Conservation (phyloP, 2,113 vertebrate genomes). For the Tragulus kanchil region DNA sequence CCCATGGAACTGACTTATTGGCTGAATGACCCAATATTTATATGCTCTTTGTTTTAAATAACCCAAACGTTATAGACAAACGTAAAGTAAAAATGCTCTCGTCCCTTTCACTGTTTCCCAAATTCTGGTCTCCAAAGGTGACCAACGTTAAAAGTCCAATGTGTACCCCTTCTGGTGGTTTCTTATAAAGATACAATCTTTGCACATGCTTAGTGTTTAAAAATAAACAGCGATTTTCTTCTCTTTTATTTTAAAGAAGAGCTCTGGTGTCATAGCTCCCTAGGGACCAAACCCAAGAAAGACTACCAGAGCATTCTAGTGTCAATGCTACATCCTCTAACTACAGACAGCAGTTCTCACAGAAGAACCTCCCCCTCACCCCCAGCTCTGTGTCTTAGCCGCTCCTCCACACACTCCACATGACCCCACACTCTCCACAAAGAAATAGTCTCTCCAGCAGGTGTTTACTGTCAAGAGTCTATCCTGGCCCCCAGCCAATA, state of each 20-base stretch:
- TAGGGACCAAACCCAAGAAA: neutral
- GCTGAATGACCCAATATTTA: neutral
- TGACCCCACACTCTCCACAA: neutral
- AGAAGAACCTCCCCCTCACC: neutral
- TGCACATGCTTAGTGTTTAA: neutral
- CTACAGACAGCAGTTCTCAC: neutral
- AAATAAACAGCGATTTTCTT: conserved; percentile 9
- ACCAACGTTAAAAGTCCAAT: neutral
- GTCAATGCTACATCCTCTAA: neutral
- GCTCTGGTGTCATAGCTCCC: neutral
- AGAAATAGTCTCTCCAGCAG: neutral
- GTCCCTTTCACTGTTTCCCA: neutral
- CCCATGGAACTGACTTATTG: neutral
- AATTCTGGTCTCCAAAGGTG: neutral
- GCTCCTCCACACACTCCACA: neutral
- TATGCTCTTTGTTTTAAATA: neutral
- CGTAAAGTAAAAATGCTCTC: neutral
- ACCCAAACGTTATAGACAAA: neutral
- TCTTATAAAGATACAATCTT: neutral
- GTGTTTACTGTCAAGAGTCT: neutral
- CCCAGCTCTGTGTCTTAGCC: neutral
- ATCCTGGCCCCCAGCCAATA: neutral
- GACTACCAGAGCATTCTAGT: neutral
- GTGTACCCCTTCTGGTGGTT: neutral
- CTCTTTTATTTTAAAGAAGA: neutral